Evolutionary conservation across 2,113 vertebrate genomes (phyloP), one percentile per base, ranked within the genome.

Genomic region (Furnarius figulus): DNA sequence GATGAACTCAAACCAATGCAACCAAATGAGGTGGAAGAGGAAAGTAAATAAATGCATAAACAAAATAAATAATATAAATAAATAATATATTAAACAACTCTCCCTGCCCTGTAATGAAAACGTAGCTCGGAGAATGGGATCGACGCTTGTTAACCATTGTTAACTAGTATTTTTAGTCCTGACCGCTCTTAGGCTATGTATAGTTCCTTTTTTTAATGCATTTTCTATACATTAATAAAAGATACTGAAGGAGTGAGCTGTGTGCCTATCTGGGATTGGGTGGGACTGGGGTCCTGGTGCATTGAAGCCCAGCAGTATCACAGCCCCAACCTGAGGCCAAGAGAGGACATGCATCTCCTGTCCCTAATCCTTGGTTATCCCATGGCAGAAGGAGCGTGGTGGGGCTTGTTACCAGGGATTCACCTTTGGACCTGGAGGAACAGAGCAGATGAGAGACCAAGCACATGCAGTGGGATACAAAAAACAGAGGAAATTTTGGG

Each of bases 221-320:
- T 99, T 99, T 99, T 99, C 99, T 99, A 99, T 99, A 98, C 98
- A 98, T 99, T 99, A 99, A 99, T 99, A 99, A 99, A 99, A 99
- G 98, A 99, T 99, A 98, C 97, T 85, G 98, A 99, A 98, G 96
- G 97, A 97, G 61, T 3, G 37, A 42, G 50, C 25, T 3, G 59
- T 44, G 87, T 89, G 65, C 52, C 68, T 94, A 59, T 84, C 65
- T 0, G 3, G 88, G 47, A 76, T 6, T 2, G 30, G 59, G 4
- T 37, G 53, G 72, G 74, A 66, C 7, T 0, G 0, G 20, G 21
- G 58, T 20, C 33, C 65, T 61, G 4, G 1, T 9, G 10, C 16
- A 56, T 27, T 49, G 68, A 56, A 89, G 55, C 44, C 31, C 10
- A 3, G 31, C 37, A 74, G 39, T n/a, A 40, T 35, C 27, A 84